Evolutionary conservation across 2,113 vertebrate genomes (phyloP).

Genomic region (Chloropsis cyanopogon): DNA sequence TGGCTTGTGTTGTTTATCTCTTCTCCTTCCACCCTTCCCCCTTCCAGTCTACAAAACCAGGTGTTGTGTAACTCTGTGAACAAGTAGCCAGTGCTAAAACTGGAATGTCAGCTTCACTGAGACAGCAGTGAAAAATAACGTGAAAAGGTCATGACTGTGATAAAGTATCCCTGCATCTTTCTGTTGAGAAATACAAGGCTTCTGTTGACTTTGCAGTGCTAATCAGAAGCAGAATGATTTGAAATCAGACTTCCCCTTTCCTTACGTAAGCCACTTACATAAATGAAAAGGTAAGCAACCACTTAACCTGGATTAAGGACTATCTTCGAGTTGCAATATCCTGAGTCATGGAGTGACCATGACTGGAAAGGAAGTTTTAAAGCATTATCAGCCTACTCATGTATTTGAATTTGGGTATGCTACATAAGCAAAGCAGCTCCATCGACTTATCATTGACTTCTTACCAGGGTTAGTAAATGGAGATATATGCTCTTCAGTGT

Average conservation of each 20-base stretch:
- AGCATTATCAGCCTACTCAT: neutral
- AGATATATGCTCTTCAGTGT: neutral
- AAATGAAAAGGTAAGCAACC: neutral
- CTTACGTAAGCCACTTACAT: neutral
- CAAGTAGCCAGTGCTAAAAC: neutral
- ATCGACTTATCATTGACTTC: neutral
- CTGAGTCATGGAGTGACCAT: neutral
- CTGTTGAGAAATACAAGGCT: neutral
- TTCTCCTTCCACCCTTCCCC: neutral
- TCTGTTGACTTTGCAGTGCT: neutral
- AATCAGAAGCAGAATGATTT: neutral
- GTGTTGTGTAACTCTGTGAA: neutral
- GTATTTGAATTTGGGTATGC: neutral
- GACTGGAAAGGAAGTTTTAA: neutral
- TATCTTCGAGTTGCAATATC: rapidly evolving
- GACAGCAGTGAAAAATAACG: neutral
- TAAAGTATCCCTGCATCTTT: neutral
- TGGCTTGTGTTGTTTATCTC: neutral
- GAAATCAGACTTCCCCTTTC: neutral
- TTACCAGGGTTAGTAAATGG: neutral
- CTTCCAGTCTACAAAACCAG: neutral
- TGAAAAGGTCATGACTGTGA: neutral
- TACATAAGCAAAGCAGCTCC: neutral
- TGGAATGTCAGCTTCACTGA: neutral
- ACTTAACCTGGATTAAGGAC: neutral